These are phyloP conservation scores for Eretmocerus hayati DNA, from an alignment of 2,888 invertebrate genomes.

Conservation along the genomic window DNA sequence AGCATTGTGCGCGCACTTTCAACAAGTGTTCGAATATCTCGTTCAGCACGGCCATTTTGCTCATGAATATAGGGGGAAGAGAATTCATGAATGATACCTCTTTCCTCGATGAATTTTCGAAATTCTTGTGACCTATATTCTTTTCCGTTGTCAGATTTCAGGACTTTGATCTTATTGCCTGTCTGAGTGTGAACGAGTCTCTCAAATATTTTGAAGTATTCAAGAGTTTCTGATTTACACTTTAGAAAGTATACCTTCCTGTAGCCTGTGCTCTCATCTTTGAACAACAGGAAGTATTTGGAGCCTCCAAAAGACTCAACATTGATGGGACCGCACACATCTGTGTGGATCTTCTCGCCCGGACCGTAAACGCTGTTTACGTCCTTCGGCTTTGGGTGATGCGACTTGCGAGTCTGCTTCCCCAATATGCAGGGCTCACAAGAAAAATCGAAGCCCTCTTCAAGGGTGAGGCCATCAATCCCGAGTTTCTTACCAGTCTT, in stretches of 20 bases:
- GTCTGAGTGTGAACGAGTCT: neutral
- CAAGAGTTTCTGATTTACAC: neutral
- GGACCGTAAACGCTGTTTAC: neutral
- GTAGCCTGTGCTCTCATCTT: slow-evolving; percentile 2
- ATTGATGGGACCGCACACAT: slow-evolving; percentile 4
- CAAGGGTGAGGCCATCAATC: neutral
- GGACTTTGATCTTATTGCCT: neutral
- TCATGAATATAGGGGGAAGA: slow-evolving; percentile 7
- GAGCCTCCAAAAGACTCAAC: neutral
- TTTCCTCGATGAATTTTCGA: neutral
- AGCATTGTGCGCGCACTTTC: slow-evolving; percentile 11
- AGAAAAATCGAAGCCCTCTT: neutral
- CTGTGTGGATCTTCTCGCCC: slow-evolving; percentile 2
- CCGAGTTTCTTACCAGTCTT: neutral
- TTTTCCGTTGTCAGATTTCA: neutral
- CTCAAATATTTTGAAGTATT: neutral
- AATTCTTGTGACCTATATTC: neutral
- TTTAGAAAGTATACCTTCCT: slow-evolving; percentile 3
- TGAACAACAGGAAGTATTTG: slow-evolving; percentile 2
- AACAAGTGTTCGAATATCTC: slow-evolving; percentile 1
- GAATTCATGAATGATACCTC: slow-evolving; percentile 11
- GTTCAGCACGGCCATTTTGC: slow-evolving; percentile 11
- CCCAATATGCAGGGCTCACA: neutral
- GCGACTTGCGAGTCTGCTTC: neutral
- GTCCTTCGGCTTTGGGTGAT: neutral